These are phyloP conservation scores for Tetraneura akinire DNA, from an alignment of 1,140 invertebrate genomes.

Conservation along the genomic window DNA sequence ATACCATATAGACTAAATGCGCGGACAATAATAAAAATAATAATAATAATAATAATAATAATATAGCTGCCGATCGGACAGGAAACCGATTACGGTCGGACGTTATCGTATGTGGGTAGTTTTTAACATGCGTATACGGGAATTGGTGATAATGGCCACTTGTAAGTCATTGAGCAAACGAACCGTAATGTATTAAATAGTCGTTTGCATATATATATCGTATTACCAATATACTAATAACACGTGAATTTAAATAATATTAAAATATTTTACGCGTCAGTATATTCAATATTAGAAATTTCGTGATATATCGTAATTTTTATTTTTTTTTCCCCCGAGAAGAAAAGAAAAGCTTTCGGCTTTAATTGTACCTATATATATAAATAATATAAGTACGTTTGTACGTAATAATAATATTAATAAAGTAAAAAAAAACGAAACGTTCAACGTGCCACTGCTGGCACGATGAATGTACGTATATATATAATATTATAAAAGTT, in stretches of 20 bases:
- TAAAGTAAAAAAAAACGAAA: not conserved
- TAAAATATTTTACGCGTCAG: too few species aligned
- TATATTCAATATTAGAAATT: too few species aligned
- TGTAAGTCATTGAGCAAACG: conserved; percentile 46
- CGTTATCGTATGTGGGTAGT: conserved; percentile 45
- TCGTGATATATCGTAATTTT: too few species aligned
- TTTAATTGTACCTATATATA: too few species aligned
- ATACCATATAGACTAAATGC: not conserved
- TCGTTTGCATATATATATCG: not conserved
- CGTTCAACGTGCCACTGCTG: not conserved
- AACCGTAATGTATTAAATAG: conserved; percentile 23
- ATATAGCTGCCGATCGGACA: conserved; percentile 39
- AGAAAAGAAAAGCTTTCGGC: too few species aligned
- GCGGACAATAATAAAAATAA: conserved; percentile 29
- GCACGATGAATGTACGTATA: conserved; percentile 18
- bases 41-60: conserved; percentile 22
- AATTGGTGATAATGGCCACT: conserved; percentile 49
- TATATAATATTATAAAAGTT: not conserved
- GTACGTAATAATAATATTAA: conserved; percentile 25
- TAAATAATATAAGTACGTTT: too few species aligned
- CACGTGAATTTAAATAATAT: too few species aligned
- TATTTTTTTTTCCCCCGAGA: too few species aligned
- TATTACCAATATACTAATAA: conserved; percentile 15
- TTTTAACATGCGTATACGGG: conserved; percentile 52
- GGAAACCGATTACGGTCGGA: conserved; percentile 47